phyloP scores from a whole-genome alignment of 1,140 invertebrate genomes.

The Battus philenor region DNA sequence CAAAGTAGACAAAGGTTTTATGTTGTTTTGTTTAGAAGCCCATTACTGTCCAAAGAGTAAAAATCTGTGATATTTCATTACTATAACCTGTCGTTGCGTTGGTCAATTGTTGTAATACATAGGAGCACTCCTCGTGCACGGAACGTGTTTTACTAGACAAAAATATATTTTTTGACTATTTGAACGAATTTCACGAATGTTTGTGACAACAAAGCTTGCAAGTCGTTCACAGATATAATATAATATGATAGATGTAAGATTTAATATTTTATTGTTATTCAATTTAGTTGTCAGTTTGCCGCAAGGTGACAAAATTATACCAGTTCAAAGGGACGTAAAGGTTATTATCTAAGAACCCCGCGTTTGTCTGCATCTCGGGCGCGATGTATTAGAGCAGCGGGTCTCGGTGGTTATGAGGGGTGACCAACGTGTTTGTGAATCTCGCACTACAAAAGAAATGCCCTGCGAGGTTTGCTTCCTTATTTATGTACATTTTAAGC shows the following conservation, averaged over 20 bases:
- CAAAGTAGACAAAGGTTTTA: slow-evolving; percentile 49
- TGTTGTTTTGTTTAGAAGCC: slow-evolving; percentile 50
- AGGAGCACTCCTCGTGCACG: slow-evolving; percentile 58
- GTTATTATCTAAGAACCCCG: slow-evolving; percentile 70
- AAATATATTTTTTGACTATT: slow-evolving; percentile 75
- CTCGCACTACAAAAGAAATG: slow-evolving; percentile 40
- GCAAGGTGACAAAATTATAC: slow-evolving; percentile 70
- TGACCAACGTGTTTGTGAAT: slow-evolving; percentile 58
- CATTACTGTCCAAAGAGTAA: slow-evolving; percentile 76
- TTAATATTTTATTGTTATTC: slow-evolving; percentile 75
- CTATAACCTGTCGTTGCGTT: slow-evolving; percentile 74
- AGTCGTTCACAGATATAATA: slow-evolving; percentile 69
- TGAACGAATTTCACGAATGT: slow-evolving; percentile 67
- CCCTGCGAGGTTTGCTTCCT: slow-evolving; percentile 53
- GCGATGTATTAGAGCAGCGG: slow-evolving; percentile 46
- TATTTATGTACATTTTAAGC: slow-evolving; percentile 69
- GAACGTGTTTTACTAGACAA: slow-evolving; percentile 64
- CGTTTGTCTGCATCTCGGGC: slow-evolving; percentile 44
- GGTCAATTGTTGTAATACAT: slow-evolving; percentile 76
- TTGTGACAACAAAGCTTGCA: slow-evolving; percentile 66
- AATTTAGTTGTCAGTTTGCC: slow-evolving; percentile 71
- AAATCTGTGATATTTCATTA: slow-evolving; percentile 77
- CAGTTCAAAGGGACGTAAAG: slow-evolving; percentile 71
- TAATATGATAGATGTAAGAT: slow-evolving; percentile 71
- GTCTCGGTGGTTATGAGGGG: slow-evolving; percentile 41